Percentiles rank a stretch among this genome's conserved stretches.
Conservation (phyloP, 2,797 vertebrate genomes). For the Coendou prehensilis region DNA sequence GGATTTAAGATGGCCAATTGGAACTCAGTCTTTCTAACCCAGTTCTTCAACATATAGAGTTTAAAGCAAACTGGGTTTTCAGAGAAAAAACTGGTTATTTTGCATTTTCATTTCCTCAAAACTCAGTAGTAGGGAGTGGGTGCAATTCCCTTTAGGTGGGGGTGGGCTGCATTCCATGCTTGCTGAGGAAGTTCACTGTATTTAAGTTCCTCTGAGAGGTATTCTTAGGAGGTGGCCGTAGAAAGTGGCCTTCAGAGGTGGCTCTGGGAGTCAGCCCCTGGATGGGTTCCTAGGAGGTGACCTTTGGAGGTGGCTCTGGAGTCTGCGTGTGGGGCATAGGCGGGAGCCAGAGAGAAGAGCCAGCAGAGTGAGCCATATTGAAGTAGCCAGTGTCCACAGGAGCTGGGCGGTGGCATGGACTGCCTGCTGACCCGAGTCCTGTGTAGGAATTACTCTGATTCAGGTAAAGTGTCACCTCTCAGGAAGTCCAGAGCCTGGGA, state of each 20-base stretch:
- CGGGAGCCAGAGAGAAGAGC: background rate
- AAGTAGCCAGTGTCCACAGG: fast-evolving
- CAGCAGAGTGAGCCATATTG: background rate
- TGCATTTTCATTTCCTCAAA: background rate
- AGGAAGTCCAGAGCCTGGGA: background rate
- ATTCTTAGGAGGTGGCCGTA: background rate
- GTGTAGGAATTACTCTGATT: too few species aligned
- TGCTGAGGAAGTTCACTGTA: background rate
- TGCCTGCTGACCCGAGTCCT: background rate
- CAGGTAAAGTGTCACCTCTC: fast-evolving
- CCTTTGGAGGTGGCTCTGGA: too few species aligned
- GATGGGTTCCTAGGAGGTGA: too few species aligned
- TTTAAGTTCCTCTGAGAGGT: background rate
- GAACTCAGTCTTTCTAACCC: background rate
- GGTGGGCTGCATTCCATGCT: background rate
- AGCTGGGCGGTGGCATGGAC: too few species aligned
- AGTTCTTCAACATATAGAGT: background rate
- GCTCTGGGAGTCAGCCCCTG: too few species aligned
- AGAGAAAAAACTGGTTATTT: background rate
- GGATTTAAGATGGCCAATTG: background rate
- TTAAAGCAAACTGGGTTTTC: background rate
- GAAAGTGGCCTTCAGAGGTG: fast-evolving
- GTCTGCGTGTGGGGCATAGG: background rate
- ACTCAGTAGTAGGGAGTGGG: background rate
- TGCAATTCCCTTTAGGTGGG: background rate